Base-by-base conservation (phyloP, 2,797 vertebrate species). In the Uromys caudimaculatus region DNA sequence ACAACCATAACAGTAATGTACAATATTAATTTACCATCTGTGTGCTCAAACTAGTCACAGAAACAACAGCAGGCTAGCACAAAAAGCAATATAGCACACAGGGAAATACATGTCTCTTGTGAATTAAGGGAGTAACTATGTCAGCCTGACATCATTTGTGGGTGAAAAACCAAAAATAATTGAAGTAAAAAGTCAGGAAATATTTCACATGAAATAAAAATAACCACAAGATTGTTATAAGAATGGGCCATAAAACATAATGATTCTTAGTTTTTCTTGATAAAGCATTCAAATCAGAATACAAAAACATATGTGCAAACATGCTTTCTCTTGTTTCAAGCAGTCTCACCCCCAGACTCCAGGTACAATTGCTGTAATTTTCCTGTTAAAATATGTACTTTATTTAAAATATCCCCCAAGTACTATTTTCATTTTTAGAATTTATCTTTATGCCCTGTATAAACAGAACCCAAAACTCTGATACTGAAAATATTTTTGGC, bases 1-100 rank as follows among this genome's bases (percentile, higher is more conserved):
- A 35, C 13, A 67, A 32, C 11, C 44, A 35, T 13, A 44, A 35
- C 29, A 47, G 29, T 44, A 50, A 98, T 97, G 98, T 98, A 98
- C 93, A 96, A 98, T 98, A 98, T 98, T 98, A 98, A 98, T 98
- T 99, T 96, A 98, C 98, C 98, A 98, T 98, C 98, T 98, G 98
- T 98, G 98, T 98, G 96, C 98, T 98, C 98, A 98, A 98, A 98
- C 97, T 97, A 97, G 98, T 98, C 98, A 98, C 97, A 98, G 98
- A 98, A 99, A 98, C 32, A n/a, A 27, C 98, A 98, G 98, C 98
- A 95, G 93, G 98, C 91, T 97, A 96, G 98, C 98, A 95, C 96
- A 98, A 98, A 98, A 98, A 98, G 98, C 97, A 97, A 98, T 98
- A 97, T 97, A 98, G 97, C 97, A 98, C 98, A 98, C 97, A 99